A percentile compares a stretch with the other conserved stretches of the same genome.
Evolutionary conservation across 2,113 vertebrate species (phyloP).

Genomic region (Catagonus wagneri): DNA sequence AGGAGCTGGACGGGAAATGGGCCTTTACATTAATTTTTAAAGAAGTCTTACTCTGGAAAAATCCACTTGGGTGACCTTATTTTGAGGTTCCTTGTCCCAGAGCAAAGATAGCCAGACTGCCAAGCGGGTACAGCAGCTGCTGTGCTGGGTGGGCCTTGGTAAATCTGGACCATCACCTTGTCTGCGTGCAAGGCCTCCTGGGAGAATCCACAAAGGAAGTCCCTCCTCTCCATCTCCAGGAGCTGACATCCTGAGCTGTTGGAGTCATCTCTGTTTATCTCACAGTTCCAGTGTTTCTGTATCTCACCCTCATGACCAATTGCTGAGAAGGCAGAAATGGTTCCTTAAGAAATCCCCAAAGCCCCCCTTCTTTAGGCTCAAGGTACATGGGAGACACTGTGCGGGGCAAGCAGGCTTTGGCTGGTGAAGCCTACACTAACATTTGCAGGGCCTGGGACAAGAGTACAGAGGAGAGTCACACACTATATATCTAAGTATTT

Average conservation of each 20-base stretch:
- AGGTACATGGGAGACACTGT: neutral
- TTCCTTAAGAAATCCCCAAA: neutral
- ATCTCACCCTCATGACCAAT: neutral
- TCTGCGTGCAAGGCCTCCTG: neutral
- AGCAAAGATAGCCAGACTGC: neutral
- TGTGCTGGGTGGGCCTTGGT: neutral
- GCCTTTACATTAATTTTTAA: neutral
- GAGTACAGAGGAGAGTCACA: neutral
- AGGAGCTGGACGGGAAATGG: neutral
- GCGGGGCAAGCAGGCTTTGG: neutral
- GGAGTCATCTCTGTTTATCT: neutral
- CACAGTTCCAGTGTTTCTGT: neutral
- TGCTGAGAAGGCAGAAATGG: neutral
- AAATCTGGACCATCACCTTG: neutral
- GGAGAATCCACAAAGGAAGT: neutral
- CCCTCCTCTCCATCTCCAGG: neutral
- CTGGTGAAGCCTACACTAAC: neutral
- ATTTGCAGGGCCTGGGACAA: neutral
- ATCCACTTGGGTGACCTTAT: neutral
- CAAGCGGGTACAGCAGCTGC: neutral
- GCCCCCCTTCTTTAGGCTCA: neutral
- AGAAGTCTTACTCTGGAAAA: conserved; percentile 1
- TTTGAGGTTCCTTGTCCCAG: neutral
- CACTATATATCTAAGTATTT: neutral
- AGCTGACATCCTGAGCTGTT: neutral